phyloP scores from a whole-genome alignment of 2,888 invertebrate genomes.

The Ochropacha duplaris region DNA sequence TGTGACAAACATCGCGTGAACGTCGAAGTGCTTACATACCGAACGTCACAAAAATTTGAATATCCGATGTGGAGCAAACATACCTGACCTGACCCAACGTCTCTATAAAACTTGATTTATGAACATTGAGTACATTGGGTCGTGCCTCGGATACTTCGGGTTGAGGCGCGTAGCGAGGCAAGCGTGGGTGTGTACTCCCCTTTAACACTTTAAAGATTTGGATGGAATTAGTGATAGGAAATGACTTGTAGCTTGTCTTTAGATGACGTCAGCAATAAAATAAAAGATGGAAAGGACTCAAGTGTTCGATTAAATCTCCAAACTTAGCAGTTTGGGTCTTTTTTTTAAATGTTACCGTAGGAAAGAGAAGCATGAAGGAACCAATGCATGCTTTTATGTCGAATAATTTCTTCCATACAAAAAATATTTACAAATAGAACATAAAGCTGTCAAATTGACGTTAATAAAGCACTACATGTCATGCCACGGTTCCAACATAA shows the following conservation, averaged over 20 bases:
- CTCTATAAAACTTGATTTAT: slow-evolving; percentile 15
- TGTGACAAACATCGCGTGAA: neutral
- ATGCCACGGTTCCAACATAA: too few species aligned
- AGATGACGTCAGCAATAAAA: neutral
- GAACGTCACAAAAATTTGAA: slow-evolving; percentile 6
- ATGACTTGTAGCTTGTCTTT: neutral
- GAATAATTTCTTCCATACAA: too few species aligned
- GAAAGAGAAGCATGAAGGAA: too few species aligned
- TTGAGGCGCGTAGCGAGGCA: neutral
- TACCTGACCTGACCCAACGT: slow-evolving; percentile 18
- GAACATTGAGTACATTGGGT: slow-evolving; percentile 5
- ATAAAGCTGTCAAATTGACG: too few species aligned
- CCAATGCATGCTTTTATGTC: too few species aligned
- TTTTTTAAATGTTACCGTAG: too few species aligned
- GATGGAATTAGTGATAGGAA: neutral
- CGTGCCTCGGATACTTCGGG: neutral
- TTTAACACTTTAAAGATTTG: neutral
- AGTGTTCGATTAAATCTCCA: too few species aligned
- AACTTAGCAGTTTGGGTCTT: too few species aligned
- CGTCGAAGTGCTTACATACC: neutral
- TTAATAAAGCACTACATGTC: too few species aligned
- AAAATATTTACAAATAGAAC: too few species aligned
- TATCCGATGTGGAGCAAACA: slow-evolving; percentile 2
- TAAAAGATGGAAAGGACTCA: neutral
- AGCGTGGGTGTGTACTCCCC: neutral